Percentiles rank a stretch among this genome's conserved stretches.
Evolutionary conservation across 2,888 invertebrate species (phyloP).

Genomic region (Congeria kusceri): DNA sequence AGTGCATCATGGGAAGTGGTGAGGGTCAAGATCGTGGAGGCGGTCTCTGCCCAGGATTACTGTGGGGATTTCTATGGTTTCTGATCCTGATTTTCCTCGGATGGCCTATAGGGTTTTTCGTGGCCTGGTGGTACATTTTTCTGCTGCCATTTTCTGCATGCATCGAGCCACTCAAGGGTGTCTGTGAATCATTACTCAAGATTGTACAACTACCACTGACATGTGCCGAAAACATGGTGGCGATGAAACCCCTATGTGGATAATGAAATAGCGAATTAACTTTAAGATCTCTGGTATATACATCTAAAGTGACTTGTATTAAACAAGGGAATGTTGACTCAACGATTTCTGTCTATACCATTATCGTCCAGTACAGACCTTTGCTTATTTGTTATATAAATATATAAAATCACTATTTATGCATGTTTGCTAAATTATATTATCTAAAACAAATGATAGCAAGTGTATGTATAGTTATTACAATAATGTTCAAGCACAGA

Average conservation of each 20-base stretch:
- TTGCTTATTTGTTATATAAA: no score
- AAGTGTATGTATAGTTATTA: no score
- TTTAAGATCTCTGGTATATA: no score
- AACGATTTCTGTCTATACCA: no score
- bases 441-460: no score
- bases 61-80: conserved; percentile 83
- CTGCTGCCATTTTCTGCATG: conserved; percentile 82
- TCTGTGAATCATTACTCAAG: conserved; percentile 79
- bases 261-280: neutral
- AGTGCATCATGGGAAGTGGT: conserved; percentile 46
- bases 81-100: conserved; percentile 82
- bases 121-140: conserved; percentile 82
- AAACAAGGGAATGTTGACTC: no score
- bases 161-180: conserved; percentile 74
- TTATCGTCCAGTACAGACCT: no score
- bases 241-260: conserved; percentile 80
- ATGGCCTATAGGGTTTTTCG: conserved; percentile 82
- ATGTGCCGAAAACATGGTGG: conserved; percentile 81
- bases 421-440: no score
- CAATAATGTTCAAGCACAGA: no score
- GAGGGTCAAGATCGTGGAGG: conserved; percentile 69
- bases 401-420: no score
- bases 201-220: conserved; percentile 81
- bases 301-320: no score
- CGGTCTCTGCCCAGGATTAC: conserved; percentile 71